Base-by-base conservation (phyloP, 2,797 vertebrate species). In the Cossypha heuglini region DNA sequence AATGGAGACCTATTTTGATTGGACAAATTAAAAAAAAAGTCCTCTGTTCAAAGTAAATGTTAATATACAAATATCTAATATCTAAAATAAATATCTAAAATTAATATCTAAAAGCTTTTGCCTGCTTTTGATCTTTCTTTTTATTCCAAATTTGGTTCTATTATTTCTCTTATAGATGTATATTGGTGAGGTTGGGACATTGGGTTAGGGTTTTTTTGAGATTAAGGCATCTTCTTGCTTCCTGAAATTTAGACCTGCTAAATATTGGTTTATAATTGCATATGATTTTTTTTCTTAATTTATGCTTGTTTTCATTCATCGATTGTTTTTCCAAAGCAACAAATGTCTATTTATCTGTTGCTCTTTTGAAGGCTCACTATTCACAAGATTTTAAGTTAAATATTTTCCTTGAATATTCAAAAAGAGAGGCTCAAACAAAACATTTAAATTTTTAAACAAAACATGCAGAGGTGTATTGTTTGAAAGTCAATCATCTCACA, bases 311-410 rank as follows among this genome's bases (percentile, higher is more conserved):
- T 90, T 81, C 35, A 37, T 83, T 83, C 28, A 45, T 55, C 1
- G 3, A 35, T 48, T 43, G 31, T 33, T 96, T 90, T 67, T 64
- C 55, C 71, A 76, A 26, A n/a, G 4, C 35, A 40, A 31, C 28
- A 91, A 91, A 94, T 82, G 31, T 61, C 40, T 95, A 10, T 75
- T 80, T 89, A 69, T 83, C 42, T 75, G 35, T 71, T 69, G 11
- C 14, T 89, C 3, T 61, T 77, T 33, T 61, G 25, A 45, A 45
- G 12, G 11, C 9, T 90, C 29, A 43, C 37, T 79, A 14, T n/a
- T 80, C 17, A 93, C 55, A 25, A 87, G 10, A 77, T 73, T 88
- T 80, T 59, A 26, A 20, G 14, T 42, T 2, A 49, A 20, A 26
- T 5, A 20, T 43, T 75, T 38, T 46, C 49, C 18, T 64, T 40